Conservation (phyloP, 2,113 vertebrate genomes). For the Prolemur simus region DNA sequence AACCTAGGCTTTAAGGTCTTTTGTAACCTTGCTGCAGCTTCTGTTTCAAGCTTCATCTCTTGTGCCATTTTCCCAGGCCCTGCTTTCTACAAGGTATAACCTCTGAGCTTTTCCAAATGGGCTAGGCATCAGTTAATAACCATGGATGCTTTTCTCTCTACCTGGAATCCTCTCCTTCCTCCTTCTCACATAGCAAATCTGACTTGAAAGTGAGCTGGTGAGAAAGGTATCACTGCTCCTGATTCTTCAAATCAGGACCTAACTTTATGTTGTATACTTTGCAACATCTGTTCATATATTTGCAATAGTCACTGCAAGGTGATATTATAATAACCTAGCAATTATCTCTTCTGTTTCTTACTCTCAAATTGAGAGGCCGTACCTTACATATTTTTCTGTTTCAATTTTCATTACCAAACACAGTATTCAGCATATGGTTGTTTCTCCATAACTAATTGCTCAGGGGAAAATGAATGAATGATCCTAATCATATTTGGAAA, state of each 20-base stretch:
- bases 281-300: neutral
- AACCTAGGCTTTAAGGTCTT: neutral
- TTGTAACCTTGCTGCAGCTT: neutral
- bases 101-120: neutral
- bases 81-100: neutral
- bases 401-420: neutral
- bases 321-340: neutral
- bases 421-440: neutral
- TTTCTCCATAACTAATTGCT: slow-evolving; percentile 11
- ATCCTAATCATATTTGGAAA: neutral
- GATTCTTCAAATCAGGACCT: neutral
- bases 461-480: neutral
- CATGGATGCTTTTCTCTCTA: neutral
- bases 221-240: neutral
- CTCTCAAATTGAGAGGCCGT: neutral
- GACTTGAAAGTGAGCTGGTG: neutral
- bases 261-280: neutral
- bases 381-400: neutral
- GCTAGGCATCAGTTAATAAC: neutral
- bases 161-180: neutral
- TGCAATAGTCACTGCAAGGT: neutral
- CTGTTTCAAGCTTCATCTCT: neutral
- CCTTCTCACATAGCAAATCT: neutral
- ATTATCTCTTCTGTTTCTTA: neutral
- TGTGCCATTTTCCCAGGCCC: neutral